Percentiles rank a stretch among this genome's conserved stretches.
Evolutionary conservation across 2,888 invertebrate genomes (phyloP).

Genomic region (Holacanthella duospinosa): DNA sequence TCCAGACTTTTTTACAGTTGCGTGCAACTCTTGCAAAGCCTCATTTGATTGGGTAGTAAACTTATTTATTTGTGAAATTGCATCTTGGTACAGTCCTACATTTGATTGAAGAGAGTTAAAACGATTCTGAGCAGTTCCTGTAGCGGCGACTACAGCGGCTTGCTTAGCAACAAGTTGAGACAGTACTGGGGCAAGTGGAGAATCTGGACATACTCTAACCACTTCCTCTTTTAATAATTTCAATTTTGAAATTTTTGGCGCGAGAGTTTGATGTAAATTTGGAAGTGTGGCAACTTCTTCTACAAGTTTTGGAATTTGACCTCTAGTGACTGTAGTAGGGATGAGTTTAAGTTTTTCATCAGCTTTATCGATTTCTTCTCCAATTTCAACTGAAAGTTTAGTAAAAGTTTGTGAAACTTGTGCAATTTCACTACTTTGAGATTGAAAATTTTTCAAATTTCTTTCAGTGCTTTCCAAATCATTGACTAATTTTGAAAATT

Average conservation of each 20-base stretch:
- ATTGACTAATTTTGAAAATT: conserved; percentile 57
- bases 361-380: conserved; percentile 65
- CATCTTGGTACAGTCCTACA: conserved; percentile 56
- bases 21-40: conserved; percentile 63
- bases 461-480: conserved; percentile 61
- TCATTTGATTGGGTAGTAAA: conserved; percentile 69
- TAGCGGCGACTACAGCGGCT: conserved; percentile 60
- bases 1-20: conserved; percentile 54
- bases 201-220: conserved; percentile 66
- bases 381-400: conserved; percentile 66
- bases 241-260: conserved; percentile 56
- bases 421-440: conserved; percentile 57
- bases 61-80: conserved; percentile 57
- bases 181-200: conserved; percentile 67
- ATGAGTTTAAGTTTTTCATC: conserved; percentile 57
- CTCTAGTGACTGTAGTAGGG: background rate
- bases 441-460: conserved; percentile 58
- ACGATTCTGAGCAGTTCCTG: conserved; percentile 58
- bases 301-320: conserved; percentile 38
- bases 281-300: conserved; percentile 54
- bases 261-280: conserved; percentile 54
- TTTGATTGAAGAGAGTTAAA: conserved; percentile 60
- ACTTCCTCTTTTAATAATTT: conserved; percentile 60
- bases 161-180: conserved; percentile 66
- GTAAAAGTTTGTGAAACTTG: no score